Percentiles rank a stretch among this genome's conserved stretches.
Conservation (phyloP, 2,888 invertebrate genomes). For the Chrysina gloriosa region DNA sequence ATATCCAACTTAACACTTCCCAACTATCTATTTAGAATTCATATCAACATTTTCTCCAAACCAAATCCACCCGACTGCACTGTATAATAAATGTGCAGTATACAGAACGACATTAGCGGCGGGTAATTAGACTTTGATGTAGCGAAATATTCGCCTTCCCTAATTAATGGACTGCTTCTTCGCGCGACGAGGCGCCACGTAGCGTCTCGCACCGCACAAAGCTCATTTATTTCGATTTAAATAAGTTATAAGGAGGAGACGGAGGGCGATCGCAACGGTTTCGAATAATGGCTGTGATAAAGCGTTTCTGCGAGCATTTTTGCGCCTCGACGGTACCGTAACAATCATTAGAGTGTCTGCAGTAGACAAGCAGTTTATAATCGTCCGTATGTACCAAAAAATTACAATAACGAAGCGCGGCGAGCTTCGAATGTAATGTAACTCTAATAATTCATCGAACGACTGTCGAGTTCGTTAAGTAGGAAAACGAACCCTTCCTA, state of each 20-base stretch:
- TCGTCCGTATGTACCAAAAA: neutral
- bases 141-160: neutral
- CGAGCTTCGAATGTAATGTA: neutral
- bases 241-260: neutral
- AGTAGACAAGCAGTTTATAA: neutral
- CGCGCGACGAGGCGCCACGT: neutral
- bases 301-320: neutral
- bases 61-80: too few species aligned
- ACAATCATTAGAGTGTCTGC: slow-evolving; percentile 19
- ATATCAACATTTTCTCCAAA: too few species aligned
- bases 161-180: slow-evolving; percentile 10
- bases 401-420: neutral
- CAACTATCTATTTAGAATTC: too few species aligned
- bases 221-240: neutral
- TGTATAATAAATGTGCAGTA: neutral
- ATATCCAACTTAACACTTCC: too few species aligned
- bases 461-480: neutral
- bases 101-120: neutral
- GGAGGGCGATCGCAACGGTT: neutral
- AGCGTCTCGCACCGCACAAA: neutral
- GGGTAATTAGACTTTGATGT: slow-evolving; percentile 3
- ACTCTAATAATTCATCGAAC: neutral
- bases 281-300: neutral
- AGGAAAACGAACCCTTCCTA: neutral
- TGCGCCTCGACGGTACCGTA: slow-evolving; percentile 3